Percentiles rank a stretch among this genome's conserved stretches.
Conservation (phyloP, 2,113 vertebrate genomes). For the Oryzias javanicus region DNA sequence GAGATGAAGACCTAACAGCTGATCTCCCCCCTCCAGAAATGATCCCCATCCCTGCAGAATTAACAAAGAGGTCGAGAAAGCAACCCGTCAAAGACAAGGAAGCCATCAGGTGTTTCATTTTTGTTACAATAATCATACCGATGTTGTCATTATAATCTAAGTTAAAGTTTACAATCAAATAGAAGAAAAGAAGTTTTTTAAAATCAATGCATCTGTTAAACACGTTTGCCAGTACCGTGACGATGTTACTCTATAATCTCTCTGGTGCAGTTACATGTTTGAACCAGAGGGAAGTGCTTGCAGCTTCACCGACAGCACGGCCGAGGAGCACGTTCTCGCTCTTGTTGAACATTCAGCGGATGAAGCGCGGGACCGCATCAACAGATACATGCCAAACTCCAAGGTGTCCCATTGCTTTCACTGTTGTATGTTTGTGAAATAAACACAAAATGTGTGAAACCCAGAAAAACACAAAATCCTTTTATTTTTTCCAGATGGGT, state of each 20-base stretch:
- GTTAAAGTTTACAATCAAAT: neutral
- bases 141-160: neutral
- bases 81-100: slow-evolving; percentile 91
- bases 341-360: slow-evolving; percentile 95
- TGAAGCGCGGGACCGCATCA: slow-evolving; percentile 93
- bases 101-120: slow-evolving; percentile 82
- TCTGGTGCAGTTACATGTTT: slow-evolving; percentile 83
- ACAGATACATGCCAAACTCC: slow-evolving; percentile 87
- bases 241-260: neutral
- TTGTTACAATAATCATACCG: neutral
- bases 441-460: too few species aligned
- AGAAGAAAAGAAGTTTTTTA: neutral
- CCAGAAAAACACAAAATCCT: too few species aligned
- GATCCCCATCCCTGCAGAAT: slow-evolving; percentile 85
- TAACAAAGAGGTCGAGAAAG: slow-evolving; percentile 93
- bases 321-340: slow-evolving; percentile 94
- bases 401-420: slow-evolving; percentile 77
- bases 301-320: slow-evolving; percentile 95
- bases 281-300: slow-evolving; percentile 96
- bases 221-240: neutral
- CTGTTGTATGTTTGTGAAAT: neutral
- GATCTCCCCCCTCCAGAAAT: slow-evolving; percentile 88
- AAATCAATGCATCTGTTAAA: neutral
- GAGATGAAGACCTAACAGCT: slow-evolving; percentile 85
- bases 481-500: slow-evolving; percentile 83